Conservation (phyloP, 2,113 vertebrate genomes). For the Paramormyrops kingsleyae region DNA sequence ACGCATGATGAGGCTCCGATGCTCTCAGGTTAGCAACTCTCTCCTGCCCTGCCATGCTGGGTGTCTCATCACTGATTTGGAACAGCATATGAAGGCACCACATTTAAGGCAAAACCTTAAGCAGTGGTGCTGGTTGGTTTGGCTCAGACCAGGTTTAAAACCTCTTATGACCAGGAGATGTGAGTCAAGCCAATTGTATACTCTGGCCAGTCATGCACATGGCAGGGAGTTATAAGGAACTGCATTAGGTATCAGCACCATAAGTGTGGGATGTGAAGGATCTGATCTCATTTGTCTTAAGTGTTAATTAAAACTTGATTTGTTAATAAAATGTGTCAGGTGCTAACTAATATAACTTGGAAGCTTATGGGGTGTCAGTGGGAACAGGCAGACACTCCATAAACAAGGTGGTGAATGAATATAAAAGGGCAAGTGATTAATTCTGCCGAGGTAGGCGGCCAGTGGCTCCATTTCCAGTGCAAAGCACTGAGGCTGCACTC, state of each 20-base stretch:
- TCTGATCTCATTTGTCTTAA: background rate
- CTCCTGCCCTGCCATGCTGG: background rate
- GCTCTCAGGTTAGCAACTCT: background rate
- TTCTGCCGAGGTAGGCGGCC: background rate
- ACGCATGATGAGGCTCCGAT: background rate
- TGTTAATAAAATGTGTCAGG: background rate
- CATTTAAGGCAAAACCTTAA: background rate
- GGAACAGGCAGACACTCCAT: background rate
- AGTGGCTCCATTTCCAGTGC: no score
- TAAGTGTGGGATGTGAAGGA: background rate
- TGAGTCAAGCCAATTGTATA: background rate
- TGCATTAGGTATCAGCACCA: background rate
- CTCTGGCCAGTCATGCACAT: background rate
- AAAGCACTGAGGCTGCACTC: background rate
- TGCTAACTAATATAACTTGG: conserved; percentile 8
- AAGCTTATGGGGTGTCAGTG: background rate
- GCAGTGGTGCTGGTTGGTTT: background rate
- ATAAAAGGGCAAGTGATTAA: background rate
- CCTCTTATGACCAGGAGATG: background rate
- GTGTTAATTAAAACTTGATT: conserved; percentile 4
- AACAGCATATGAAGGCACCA: background rate
- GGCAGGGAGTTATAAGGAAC: background rate
- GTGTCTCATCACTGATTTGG: background rate
- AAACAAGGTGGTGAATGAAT: background rate
- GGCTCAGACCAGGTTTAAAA: background rate